Evolutionary conservation across 2,888 invertebrate species (phyloP).

Genomic region (Ophioninae sp.): DNA sequence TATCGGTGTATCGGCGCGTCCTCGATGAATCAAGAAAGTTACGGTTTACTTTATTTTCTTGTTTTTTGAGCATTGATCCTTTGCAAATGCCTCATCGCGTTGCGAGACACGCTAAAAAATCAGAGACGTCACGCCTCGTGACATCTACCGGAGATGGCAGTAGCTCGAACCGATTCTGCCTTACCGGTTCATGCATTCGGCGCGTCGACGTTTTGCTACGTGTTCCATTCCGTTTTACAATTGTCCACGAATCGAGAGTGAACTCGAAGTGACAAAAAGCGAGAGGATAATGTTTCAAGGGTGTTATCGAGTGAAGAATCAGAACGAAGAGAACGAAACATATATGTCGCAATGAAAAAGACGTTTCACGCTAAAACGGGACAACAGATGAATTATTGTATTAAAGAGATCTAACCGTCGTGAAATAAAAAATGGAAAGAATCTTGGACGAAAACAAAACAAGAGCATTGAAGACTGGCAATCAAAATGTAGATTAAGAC

Average conservation of each 20-base stretch:
- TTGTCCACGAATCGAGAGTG: neutral
- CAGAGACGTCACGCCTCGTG: too few species aligned
- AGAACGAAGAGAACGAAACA: neutral
- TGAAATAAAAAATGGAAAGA: slow-evolving; percentile 33
- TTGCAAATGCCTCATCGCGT: too few species aligned
- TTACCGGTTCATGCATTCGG: too few species aligned
- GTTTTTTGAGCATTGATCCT: too few species aligned
- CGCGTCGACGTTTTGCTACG: too few species aligned
- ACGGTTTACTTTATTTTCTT: too few species aligned
- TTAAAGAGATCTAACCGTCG: slow-evolving; percentile 9
- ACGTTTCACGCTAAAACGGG: slow-evolving; percentile 10
- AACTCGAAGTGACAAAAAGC: neutral
- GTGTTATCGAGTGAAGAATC: neutral
- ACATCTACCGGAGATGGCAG: too few species aligned
- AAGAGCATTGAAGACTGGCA: slow-evolving; percentile 76
- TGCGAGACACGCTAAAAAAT: too few species aligned
- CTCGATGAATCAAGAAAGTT: too few species aligned
- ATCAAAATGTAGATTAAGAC: slow-evolving; percentile 73
- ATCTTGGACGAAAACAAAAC: slow-evolving; percentile 56
- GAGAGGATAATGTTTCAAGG: slow-evolving; percentile 1
- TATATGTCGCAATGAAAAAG: slow-evolving; percentile 3
- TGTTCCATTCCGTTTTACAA: neutral
- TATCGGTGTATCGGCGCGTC: too few species aligned
- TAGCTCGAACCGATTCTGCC: too few species aligned
- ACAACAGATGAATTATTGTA: slow-evolving; percentile 49